Base-by-base conservation (phyloP, 2,113 vertebrate genomes). In the Gavialis gangeticus region DNA sequence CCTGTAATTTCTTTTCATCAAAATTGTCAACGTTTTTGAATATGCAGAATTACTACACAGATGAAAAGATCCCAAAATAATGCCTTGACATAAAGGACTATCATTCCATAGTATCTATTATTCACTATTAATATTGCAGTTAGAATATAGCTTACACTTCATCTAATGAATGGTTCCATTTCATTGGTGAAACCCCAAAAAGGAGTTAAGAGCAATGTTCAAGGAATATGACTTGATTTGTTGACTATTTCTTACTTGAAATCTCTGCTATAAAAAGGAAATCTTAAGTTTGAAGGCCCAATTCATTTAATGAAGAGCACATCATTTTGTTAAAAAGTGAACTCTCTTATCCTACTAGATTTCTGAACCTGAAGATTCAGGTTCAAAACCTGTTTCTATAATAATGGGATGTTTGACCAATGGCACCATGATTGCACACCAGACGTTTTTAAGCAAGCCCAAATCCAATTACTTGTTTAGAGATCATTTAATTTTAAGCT, bases 121-220 rank as follows among this genome's bases (percentile, higher is more conserved):
- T 56, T 89, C 88, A 79, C 89, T 96, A 93, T 93, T 96, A 94
- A 93, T 93, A 89, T 91, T 96, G 93, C 82, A 89, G 80, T 91
- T 94, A 88, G 28, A 83, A 10, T 77, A 6, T 56, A 87, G 67
- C 89, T 94, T 92, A 90, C 2, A 10, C 34, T 84, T 16, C 88
- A 46, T 91, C 82, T 62, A 30, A 92, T 96, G 86, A 34, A 34
- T 34, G 34, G 34, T 34, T 34, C 34, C 34, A 34, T 34, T 34
- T 34, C 34, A 34, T 34, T 34, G 34, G 34, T 34, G 34, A 92
- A 66, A 85, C 30, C 24, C 55, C 22, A 46, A 46, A 6, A 46
- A 46, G 12, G 15, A n/a, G 54, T 89, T 91, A 94, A 62, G 63
- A 66, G 86, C 88, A 94, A 78, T 37, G 54, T 73, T 86, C 28